Percentiles rank a stretch among this genome's conserved stretches.
phyloP scores from a whole-genome alignment of 2,797 vertebrate species.

The Masticophis lateralis region DNA sequence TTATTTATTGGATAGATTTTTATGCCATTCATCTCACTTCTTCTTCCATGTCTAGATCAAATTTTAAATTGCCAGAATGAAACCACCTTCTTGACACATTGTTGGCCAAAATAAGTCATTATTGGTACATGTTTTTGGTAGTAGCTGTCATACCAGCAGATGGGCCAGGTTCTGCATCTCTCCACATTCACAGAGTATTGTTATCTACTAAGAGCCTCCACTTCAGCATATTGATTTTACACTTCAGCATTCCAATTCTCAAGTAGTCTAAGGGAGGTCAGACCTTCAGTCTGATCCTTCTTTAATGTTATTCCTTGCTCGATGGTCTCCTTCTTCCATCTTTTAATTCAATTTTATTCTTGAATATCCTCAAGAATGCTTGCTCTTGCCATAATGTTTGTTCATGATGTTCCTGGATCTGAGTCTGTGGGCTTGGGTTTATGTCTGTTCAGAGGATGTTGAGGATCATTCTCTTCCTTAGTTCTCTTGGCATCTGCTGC shows the following conservation, averaged over 20 bases:
- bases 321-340: not conserved
- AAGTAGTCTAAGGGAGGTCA: not conserved
- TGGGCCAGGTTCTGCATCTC: not conserved
- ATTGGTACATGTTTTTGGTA: not conserved
- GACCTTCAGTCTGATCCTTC: not conserved
- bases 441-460: not conserved
- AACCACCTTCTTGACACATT: not conserved
- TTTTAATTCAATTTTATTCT: not conserved
- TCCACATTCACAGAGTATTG: not conserved
- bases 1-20: not conserved
- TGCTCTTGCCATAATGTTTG: not conserved
- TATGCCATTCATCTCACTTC: not conserved
- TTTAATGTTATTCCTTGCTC: not conserved
- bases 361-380: not conserved
- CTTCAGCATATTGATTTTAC: not conserved
- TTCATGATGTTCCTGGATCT: not conserved
- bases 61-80: not conserved
- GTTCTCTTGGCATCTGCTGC: not conserved
- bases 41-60: not conserved
- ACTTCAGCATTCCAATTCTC: not conserved
- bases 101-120: not conserved
- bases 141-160: not conserved
- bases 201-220: not conserved
- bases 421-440: not conserved
- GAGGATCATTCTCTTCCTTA: not conserved